Evolutionary conservation across 1,140 invertebrate species (phyloP).

Genomic region (Aphis gossypii): DNA sequence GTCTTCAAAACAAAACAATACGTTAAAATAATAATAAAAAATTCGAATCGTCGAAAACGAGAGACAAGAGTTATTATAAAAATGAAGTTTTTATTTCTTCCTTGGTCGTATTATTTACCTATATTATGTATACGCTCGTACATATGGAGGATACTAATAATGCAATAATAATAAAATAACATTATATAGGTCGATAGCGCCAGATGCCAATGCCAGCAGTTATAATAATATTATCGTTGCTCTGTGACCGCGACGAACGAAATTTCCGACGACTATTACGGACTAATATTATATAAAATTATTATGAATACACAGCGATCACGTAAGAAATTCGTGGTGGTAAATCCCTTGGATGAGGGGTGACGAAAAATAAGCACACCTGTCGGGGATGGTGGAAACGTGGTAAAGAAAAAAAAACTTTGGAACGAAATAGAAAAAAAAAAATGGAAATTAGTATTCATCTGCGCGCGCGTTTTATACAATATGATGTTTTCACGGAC

Average conservation of each 20-base stretch:
- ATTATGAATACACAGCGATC: neutral
- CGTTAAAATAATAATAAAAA: neutral
- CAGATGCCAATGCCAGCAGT: neutral
- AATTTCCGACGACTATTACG: neutral
- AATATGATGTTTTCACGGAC: constrained; percentile 1
- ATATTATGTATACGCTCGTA: neutral
- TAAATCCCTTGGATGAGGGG: neutral
- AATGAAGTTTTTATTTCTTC: neutral
- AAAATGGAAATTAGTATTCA: constrained; percentile 1
- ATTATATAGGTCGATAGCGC: neutral
- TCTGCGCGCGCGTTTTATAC: neutral
- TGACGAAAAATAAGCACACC: constrained; percentile 14
- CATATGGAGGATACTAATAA: neutral
- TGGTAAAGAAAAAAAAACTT: neutral
- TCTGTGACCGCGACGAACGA: neutral
- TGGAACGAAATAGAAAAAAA: neutral
- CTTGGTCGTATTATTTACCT: neutral
- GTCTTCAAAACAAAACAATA: neutral
- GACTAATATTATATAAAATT: neutral
- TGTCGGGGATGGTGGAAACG: neutral
- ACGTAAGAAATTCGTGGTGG: neutral
- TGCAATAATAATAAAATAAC: neutral
- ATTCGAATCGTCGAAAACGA: neutral
- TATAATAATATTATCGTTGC: neutral
- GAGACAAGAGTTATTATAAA: neutral